Evolutionary conservation across 2,797 vertebrate species (phyloP).

Genomic region (Typhlichthys eigenmanni): DNA sequence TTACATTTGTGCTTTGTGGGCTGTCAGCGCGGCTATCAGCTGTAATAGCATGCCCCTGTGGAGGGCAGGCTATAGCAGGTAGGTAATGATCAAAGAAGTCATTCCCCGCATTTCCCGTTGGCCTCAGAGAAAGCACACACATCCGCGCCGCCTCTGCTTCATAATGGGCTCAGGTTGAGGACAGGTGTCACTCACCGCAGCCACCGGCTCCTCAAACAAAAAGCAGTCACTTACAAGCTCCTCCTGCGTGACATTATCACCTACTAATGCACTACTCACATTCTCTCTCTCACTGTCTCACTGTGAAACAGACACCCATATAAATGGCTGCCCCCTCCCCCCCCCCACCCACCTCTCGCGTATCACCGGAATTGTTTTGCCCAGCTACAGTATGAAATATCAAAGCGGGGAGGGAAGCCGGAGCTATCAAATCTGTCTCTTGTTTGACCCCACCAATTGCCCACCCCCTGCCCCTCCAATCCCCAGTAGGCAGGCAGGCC

Average conservation of each 20-base stretch:
- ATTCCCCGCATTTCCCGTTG: constrained; percentile 77
- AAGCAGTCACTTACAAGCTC: constrained; percentile 24
- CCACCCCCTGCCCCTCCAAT: neutral
- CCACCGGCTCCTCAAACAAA: constrained; percentile 7
- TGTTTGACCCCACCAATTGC: constrained; percentile 15
- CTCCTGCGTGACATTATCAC: constrained; percentile 52
- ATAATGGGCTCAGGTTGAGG: constrained; percentile 65
- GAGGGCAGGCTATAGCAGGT: constrained; percentile 78
- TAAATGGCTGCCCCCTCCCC: constrained; percentile 55
- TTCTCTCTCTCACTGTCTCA: constrained; percentile 26
- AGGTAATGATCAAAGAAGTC: constrained; percentile 83
- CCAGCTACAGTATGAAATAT: constrained; percentile 60
- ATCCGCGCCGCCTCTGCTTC: constrained; percentile 71
- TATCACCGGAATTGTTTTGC: constrained; percentile 62
- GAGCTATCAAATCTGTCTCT: constrained; percentile 49
- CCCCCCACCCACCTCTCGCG: constrained; percentile 28
- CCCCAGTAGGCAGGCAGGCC: constrained; percentile 40
- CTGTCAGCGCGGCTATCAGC: constrained; percentile 75
- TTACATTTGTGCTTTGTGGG: constrained; percentile 64
- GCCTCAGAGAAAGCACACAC: constrained; percentile 61
- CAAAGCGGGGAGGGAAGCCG: constrained; percentile 56
- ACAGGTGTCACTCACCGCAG: constrained; percentile 38
- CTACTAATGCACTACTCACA: constrained; percentile 54
- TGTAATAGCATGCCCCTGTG: constrained; percentile 69
- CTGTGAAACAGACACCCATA: constrained; percentile 27